Base-by-base conservation (phyloP, 1,140 invertebrate genomes). In the Acromyrmex echinatior region DNA sequence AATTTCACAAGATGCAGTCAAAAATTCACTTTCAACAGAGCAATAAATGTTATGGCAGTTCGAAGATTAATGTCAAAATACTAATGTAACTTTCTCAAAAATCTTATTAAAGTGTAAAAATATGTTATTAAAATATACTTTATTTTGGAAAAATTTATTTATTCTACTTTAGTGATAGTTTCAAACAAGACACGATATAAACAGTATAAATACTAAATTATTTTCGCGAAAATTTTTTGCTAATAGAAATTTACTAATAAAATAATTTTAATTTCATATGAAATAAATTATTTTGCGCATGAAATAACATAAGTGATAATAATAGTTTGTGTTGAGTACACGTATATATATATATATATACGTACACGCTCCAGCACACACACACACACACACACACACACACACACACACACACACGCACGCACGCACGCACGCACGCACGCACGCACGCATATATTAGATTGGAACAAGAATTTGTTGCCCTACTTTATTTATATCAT, bases 201-300 rank as follows among this genome's bases (percentile, higher is more conserved):
- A 21, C 3, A 35, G 9, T 6, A 39, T 39, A 31, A 31, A 51
- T 21, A 28, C 0, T 3, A 12, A n/a, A 3, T 53, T 76, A 76
- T 21, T 76, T 58, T 76, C 3, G n/a, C 68, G 10, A 73, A 18
- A 7, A 31, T 12, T 56, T 53, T 73, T 16, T 71, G 16, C 28
- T 14, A 12, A 35, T 68, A 58, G 7, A 31, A 35, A 65, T n/a
- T 18, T 49, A 45, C 6, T 21, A 74, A 74, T 21, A 14, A 0
- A 31, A 9, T 53, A 31, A 73, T 73, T 73, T 18, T n/a, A n/a
- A 53, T 71, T 9, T 71, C 28, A 31, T 65, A 65, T 35, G 35
- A 2, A 65, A 65, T 65, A 35, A 31, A 65, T 65, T 65, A 18
- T 31, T 65, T 65, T 35, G 16, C 7, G 28, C n/a, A 45, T n/a